Conservation (phyloP, 2,888 invertebrate genomes). For the Drosophila paranaensis region DNA sequence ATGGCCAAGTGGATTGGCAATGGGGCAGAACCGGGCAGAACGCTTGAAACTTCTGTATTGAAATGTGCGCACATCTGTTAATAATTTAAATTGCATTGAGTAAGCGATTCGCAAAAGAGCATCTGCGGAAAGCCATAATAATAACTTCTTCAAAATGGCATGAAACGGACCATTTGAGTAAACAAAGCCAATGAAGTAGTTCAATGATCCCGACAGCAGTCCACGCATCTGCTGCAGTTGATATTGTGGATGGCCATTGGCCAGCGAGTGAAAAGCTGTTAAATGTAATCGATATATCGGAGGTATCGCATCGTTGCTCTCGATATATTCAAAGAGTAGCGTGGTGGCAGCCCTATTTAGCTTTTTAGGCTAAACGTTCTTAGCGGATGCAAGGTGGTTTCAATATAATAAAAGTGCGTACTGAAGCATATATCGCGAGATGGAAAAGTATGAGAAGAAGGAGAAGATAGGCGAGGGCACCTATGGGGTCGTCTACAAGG, state of each 20-base stretch:
- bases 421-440: no score
- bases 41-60: conserved; percentile 34
- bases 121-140: conserved; percentile 1
- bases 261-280: no score
- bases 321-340: not conserved
- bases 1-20: conserved; percentile 42
- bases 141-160: not conserved
- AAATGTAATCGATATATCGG: not conserved
- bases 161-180: not conserved
- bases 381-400: no score
- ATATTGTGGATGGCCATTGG: not conserved
- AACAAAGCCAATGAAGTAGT: not conserved
- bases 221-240: not conserved
- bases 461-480: conserved; percentile 98
- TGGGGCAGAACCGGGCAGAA: not conserved
- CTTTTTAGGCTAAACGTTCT: no score
- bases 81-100: conserved; percentile 37
- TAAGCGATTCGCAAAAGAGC: conserved; percentile 2
- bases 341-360: no score
- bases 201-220: not conserved
- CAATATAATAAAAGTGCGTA: no score
- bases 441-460: conserved; percentile 86
- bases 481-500: conserved; percentile 98
- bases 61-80: conserved; percentile 39
- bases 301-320: not conserved